Conservation (phyloP, 2,113 vertebrate genomes). For the Grantiella picta region DNA sequence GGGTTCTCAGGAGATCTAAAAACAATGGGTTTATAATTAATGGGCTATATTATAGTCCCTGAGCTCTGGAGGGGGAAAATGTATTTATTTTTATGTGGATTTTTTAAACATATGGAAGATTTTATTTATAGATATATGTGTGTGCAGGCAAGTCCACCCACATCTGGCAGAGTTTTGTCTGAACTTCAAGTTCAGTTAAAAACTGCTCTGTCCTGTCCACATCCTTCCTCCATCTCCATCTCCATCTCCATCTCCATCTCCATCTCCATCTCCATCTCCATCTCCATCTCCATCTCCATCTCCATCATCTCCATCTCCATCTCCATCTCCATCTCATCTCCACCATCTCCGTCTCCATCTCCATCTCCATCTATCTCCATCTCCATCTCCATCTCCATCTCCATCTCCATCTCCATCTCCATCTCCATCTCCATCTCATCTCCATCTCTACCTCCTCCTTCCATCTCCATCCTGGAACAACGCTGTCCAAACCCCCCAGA, state of each 20-base stretch:
- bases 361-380: no score
- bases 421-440: no score
- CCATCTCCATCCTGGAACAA: neutral
- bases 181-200: neutral
- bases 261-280: neutral
- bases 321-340: no score
- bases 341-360: no score
- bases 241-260: neutral
- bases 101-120: neutral
- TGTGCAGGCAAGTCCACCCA: neutral
- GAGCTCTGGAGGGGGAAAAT: neutral
- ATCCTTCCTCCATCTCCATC: neutral
- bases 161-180: neutral
- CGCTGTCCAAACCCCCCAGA: fast-evolving
- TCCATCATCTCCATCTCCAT: no score
- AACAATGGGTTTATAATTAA: neutral
- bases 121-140: neutral
- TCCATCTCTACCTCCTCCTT: neutral
- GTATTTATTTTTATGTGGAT: neutral
- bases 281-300: neutral
- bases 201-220: neutral
- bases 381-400: no score
- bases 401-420: no score
- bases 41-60: neutral
- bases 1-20: neutral